Evolutionary conservation across 92 coral and sea anemone species (phyloP).

Genomic region (Palythoa grandiflora): DNA sequence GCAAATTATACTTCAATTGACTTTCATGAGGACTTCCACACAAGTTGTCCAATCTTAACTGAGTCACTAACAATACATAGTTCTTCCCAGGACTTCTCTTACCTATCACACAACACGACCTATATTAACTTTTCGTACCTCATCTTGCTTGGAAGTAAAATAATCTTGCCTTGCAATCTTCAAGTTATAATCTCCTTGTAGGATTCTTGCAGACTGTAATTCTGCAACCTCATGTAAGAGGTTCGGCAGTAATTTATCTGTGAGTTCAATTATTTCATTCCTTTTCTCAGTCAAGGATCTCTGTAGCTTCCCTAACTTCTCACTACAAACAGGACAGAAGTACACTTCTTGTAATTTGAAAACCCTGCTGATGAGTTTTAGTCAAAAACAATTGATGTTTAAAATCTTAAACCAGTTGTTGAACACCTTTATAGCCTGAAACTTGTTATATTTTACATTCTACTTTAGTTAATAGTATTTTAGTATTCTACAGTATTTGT

Average conservation of each 20-base stretch:
- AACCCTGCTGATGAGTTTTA: no score
- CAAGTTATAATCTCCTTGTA: constrained; percentile 90
- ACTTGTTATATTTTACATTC: no score
- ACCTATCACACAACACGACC: background rate
- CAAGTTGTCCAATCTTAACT: no score
- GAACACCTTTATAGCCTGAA: no score
- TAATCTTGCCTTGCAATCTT: constrained; percentile 98
- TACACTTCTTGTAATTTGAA: background rate
- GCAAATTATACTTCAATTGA: no score
- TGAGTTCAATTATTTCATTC: constrained; percentile 75
- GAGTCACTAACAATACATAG: background rate
- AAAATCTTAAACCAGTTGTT: no score
- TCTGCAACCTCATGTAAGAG: constrained; percentile 89
- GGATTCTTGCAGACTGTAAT: constrained; percentile 87
- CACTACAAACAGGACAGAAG: constrained; percentile 48
- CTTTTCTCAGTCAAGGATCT: constrained; percentile 68
- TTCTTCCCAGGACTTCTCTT: background rate
- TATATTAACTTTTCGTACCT: constrained; percentile 57
- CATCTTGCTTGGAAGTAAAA: constrained; percentile 96
- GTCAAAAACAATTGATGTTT: no score
- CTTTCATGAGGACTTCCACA: no score
- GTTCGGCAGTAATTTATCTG: constrained; percentile 74
- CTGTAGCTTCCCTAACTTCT: constrained; percentile 74
- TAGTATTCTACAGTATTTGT: no score
- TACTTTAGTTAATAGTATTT: no score